Evolutionary conservation across 2,797 vertebrate genomes (phyloP).

Genomic region (Sebastes diploproa): DNA sequence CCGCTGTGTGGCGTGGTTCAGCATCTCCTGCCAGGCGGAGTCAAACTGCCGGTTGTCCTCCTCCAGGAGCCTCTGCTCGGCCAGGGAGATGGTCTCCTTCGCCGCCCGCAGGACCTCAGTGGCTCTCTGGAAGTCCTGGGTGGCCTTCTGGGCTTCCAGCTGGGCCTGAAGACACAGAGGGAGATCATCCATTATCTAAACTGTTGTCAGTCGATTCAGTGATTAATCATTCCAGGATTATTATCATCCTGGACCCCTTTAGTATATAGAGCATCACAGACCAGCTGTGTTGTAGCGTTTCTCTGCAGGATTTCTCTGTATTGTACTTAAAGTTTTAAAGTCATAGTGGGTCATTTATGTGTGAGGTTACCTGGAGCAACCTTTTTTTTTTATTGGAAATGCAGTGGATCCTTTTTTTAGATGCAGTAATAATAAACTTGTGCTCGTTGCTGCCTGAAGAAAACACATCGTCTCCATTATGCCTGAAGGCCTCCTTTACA

Average conservation of each 20-base stretch:
- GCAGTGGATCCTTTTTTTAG: background rate
- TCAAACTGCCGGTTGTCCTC: constrained; percentile 95
- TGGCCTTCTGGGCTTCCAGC: constrained; percentile 94
- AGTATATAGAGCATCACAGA: background rate
- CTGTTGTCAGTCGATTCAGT: background rate
- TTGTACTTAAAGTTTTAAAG: background rate
- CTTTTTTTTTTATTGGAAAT: background rate
- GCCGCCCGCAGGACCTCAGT: constrained; percentile 93
- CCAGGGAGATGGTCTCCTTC: constrained; percentile 95
- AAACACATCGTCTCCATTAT: no score
- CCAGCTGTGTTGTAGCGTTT: background rate
- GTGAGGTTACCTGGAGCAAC: background rate
- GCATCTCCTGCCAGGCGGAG: constrained; percentile 98
- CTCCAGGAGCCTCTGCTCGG: constrained; percentile 93
- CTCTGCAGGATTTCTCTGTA: background rate
- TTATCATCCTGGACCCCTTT: background rate
- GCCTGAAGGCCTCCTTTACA: no score
- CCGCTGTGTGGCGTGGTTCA: constrained; percentile 96
- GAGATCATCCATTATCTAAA: background rate
- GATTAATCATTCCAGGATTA: background rate
- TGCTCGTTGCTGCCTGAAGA: background rate
- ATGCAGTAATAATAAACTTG: background rate
- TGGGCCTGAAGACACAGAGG: constrained; percentile 84
- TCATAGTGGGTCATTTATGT: background rate
- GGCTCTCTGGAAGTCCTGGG: constrained; percentile 96